Base-by-base conservation (phyloP, 2,797 vertebrate genomes). In the Sebastes matsubarae region DNA sequence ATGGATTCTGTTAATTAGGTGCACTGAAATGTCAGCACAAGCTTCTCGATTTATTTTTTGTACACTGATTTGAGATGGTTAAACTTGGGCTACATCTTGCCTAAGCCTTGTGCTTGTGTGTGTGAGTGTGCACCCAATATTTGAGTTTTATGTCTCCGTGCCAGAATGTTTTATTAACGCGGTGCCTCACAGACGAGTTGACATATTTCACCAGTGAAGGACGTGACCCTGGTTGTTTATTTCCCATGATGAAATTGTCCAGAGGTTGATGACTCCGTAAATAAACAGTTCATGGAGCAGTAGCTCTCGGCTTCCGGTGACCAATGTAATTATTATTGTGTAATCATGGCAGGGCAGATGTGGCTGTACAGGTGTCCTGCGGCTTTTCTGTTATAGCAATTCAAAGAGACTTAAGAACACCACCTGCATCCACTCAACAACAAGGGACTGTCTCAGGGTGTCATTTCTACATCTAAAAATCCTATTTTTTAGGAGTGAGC, bases 211-310 rank as follows among this genome's bases (percentile, higher is more conserved):
- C 91, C 14, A 38, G 92, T 93, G 96, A 97, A 97, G 97, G 97
- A 97, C 96, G 76, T 88, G 94, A 95, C 95, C 95, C 95, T 95
- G 94, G 95, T 95, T 96, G 95, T 97, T 97, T 96, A 96, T 95
- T 92, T 89, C 83, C 89, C 92, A 93, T 96, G 95, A 97, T 96
- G 96, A 97, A 96, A 94, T 93, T 96, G 95, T 93, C 96, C 96
- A 87, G 89, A 87, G 93, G 94, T 95, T 95, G 92, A 93, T 92
- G 95, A 95, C 92, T 91, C 91, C 94, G 95, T 97, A 97, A 98
- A 98, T 97, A 97, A 97, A 93, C 93, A 90, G 91, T 81, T 94
- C 85, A 94, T 77, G 87, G 86, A 81, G 88, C 84, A 36, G 85
- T 81, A 84, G 87, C 75, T 91, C 88, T 88, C 83, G 68, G 85